phyloP scores from a whole-genome alignment of 2,888 invertebrate species.

The Mesorhabditis belari region DNA sequence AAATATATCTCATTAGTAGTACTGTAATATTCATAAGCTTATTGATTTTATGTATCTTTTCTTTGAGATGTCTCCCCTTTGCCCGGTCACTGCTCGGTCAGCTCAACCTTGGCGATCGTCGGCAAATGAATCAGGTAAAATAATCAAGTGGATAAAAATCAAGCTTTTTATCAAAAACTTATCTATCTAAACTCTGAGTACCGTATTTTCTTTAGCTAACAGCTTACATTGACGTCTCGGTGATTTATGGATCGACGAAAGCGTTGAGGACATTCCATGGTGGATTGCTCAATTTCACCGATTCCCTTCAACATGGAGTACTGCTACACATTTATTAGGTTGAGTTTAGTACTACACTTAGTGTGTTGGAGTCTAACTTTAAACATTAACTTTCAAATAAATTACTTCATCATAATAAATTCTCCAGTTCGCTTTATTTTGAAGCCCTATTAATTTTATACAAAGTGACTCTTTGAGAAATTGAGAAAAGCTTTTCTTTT shows the following conservation, averaged over 20 bases:
- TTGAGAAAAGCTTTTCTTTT: too few species aligned
- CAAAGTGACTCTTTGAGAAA: too few species aligned
- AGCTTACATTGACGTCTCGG: slow-evolving; percentile 71
- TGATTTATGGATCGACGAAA: slow-evolving; percentile 80
- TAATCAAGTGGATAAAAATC: background rate
- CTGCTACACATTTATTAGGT: too few species aligned
- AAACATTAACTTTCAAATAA: too few species aligned
- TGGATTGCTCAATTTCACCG: slow-evolving; percentile 52
- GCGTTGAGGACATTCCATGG: slow-evolving; percentile 64
- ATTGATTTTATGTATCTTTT: background rate
- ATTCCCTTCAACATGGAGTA: slow-evolving; percentile 13
- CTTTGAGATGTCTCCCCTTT: slow-evolving; percentile 76
- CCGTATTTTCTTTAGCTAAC: slow-evolving; percentile 77
- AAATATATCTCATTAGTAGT: background rate
- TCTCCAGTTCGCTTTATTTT: too few species aligned
- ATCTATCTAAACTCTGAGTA: too few species aligned
- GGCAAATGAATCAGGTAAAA: slow-evolving; percentile 37
- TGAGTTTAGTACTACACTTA: too few species aligned
- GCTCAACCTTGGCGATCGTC: slow-evolving; percentile 63
- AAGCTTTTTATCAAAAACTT: too few species aligned
- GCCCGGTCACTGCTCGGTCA: slow-evolving; percentile 90
- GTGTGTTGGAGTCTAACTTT: too few species aligned
- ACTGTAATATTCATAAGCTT: background rate
- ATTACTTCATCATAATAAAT: too few species aligned
- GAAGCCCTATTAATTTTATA: too few species aligned